Evolutionary conservation across 2,888 invertebrate species (phyloP), one percentile per base, ranked within the genome.

Genomic region (Sabatieria punctata): DNA sequence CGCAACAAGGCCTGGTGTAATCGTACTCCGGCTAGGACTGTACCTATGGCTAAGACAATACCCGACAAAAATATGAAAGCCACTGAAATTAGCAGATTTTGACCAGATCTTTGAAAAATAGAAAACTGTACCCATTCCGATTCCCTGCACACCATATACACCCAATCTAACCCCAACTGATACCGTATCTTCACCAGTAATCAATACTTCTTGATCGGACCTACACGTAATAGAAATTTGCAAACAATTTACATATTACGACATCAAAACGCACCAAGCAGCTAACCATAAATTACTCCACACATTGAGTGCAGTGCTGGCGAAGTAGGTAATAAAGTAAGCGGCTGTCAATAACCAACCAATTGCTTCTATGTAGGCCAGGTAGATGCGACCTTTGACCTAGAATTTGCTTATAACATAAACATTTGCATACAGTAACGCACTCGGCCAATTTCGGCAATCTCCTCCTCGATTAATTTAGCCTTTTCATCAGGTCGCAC

Each of bases 371-470:
- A 88, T 72, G 66, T 93, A 95, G 66, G 85, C 80, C 57, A 80
- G 76, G 70, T 91, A 91, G 0, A 93, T 88, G 49, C 73, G 71
- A 74, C 80, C 78, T 68, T 85, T 84, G 2, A 95, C 85, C 69
- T 69, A 53, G 30, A 55, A 54, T 42, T 23, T n/a, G n/a, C n/a
- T n/a, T n/a, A n/a, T n/a, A n/a, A n/a, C n/a, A n/a, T n/a, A n/a
- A n/a, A n/a, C n/a, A n/a, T n/a, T n/a, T n/a, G n/a, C n/a, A n/a
- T n/a, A n/a, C n/a, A n/a, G n/a, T n/a, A n/a, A n/a, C 55, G 53
- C 51, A 71, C 73, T 56, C 68, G 62, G 47, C 93, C 93, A 0
- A 84, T 86, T 73, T 86, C 85, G 0, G 86, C 74, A 65, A 82
- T 85, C 65, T 93, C 93, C 0, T 75, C 76, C 68, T 89, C 85